Percentiles rank a stretch among this genome's conserved stretches.
Evolutionary conservation across 1,140 invertebrate genomes (phyloP).

Genomic region (Brachystomella parvula): DNA sequence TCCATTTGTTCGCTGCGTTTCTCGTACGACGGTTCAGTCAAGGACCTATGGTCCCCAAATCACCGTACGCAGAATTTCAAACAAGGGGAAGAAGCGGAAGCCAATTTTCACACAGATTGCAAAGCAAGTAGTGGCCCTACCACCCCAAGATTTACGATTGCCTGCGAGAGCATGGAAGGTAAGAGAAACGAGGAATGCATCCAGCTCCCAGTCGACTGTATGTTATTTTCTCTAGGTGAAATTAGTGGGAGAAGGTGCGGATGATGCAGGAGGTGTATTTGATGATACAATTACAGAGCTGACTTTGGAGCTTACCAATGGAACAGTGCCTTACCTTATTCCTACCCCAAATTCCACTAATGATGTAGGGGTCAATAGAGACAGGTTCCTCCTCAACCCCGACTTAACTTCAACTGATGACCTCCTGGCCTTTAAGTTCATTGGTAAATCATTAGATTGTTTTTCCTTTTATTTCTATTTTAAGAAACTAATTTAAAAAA

Average conservation of each 20-base stretch:
- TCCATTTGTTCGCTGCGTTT: slow-evolving; percentile 55
- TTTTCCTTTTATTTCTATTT: slow-evolving; percentile 11
- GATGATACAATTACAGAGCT: slow-evolving; percentile 65
- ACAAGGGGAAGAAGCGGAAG: slow-evolving; percentile 50
- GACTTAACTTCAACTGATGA: slow-evolving; percentile 50
- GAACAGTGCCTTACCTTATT: slow-evolving; percentile 49
- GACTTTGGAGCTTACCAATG: slow-evolving; percentile 51
- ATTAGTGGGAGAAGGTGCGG: slow-evolving; percentile 57
- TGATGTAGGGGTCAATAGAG: slow-evolving; percentile 55
- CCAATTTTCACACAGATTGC: slow-evolving; percentile 59
- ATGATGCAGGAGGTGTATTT: slow-evolving; percentile 62
- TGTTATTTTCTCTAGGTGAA: slow-evolving; percentile 25
- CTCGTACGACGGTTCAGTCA: slow-evolving; percentile 60
- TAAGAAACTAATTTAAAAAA: background rate
- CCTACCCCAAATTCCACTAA: slow-evolving; percentile 52
- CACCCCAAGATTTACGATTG: slow-evolving; percentile 51
- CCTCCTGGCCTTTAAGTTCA: slow-evolving; percentile 53
- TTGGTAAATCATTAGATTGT: slow-evolving; percentile 41
- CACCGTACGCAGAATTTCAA: slow-evolving; percentile 53
- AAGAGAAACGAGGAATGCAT: slow-evolving; percentile 26
- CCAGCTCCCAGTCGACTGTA: no score
- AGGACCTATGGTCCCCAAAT: slow-evolving; percentile 61
- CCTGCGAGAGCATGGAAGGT: slow-evolving; percentile 61
- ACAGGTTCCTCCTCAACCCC: slow-evolving; percentile 57
- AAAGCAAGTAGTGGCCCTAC: slow-evolving; percentile 55